Evolutionary conservation across 2,888 invertebrate species (phyloP).

Genomic region (Frankliniella intonsa): DNA sequence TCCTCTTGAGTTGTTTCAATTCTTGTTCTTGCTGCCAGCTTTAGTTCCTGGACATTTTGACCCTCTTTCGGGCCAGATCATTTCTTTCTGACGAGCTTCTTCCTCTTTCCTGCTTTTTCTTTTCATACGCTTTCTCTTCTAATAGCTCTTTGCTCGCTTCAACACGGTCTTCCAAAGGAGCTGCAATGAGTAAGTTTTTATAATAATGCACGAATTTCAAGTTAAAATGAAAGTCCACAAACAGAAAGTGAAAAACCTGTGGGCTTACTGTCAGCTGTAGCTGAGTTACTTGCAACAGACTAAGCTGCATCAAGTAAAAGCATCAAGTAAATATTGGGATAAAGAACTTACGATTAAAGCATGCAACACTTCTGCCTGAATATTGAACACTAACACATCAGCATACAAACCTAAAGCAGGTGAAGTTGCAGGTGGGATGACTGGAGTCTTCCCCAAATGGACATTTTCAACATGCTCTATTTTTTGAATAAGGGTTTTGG

Average conservation of each 20-base stretch:
- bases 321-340: too few relatives aligned
- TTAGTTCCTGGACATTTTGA: conserved; percentile 65
- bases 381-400: too few relatives aligned
- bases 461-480: background rate
- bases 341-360: too few relatives aligned
- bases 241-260: too few relatives aligned
- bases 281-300: too few relatives aligned
- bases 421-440: background rate
- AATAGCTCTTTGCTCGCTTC: conserved; percentile 64
- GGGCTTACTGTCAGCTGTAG: too few relatives aligned
- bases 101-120: conserved; percentile 63
- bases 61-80: conserved; percentile 69
- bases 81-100: conserved; percentile 55
- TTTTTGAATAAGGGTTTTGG: background rate
- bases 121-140: conserved; percentile 61
- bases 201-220: too few relatives aligned
- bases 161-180: conserved; percentile 53
- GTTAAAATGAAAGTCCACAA: too few relatives aligned
- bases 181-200: background rate
- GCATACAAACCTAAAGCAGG: too few relatives aligned
- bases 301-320: too few relatives aligned
- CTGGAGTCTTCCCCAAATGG: background rate
- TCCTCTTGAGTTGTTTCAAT: conserved; percentile 67
- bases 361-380: too few relatives aligned
- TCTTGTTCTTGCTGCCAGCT: conserved; percentile 74